These are phyloP conservation scores for Leiothrix lutea DNA, from an alignment of 2,113 vertebrate species.

Conservation along the genomic window DNA sequence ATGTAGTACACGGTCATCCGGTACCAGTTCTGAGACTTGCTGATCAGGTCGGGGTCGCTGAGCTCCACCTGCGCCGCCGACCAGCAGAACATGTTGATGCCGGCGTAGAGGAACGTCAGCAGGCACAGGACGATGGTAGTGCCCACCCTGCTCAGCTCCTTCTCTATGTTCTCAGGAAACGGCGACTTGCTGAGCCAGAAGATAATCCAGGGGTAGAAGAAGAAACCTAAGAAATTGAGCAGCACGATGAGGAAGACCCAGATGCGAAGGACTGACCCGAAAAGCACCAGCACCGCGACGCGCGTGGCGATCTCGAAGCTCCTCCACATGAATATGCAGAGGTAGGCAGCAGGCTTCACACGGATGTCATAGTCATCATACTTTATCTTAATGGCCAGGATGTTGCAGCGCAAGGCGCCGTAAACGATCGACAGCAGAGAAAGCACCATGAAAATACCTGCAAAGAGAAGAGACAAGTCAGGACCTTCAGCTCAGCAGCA, in stretches of 20 bases:
- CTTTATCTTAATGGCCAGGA: slow-evolving; percentile 96
- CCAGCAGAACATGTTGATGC: slow-evolving; percentile 99
- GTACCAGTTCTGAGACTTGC: slow-evolving; percentile 93
- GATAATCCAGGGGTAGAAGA: slow-evolving; percentile 88
- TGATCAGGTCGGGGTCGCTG: slow-evolving; percentile 90
- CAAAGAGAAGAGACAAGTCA: slow-evolving; percentile 48
- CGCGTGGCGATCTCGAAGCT: slow-evolving; percentile 94
- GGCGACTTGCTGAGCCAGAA: slow-evolving; percentile 92
- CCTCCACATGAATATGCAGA: slow-evolving; percentile 94
- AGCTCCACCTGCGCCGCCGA: slow-evolving; percentile 92
- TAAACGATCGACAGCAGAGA: slow-evolving; percentile 95
- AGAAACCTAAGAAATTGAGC: slow-evolving; percentile 87
- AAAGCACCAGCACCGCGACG: slow-evolving; percentile 90
- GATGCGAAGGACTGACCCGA: slow-evolving; percentile 89
- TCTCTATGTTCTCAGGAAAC: slow-evolving; percentile 95
- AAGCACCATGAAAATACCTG: slow-evolving; percentile 90
- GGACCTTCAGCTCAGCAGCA: background rate
- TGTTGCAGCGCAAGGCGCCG: slow-evolving; percentile 95
- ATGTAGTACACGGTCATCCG: slow-evolving; percentile 87
- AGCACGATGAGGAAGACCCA: slow-evolving; percentile 87
- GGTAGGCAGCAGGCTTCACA: slow-evolving; percentile 86
- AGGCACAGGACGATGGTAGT: slow-evolving; percentile 90
- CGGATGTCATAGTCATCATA: slow-evolving; percentile 92
- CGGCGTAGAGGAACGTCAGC: slow-evolving; percentile 93
- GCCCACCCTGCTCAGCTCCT: slow-evolving; percentile 87